Evolutionary conservation across 2,797 vertebrate species (phyloP).

Genomic region (Caiman crocodilus): DNA sequence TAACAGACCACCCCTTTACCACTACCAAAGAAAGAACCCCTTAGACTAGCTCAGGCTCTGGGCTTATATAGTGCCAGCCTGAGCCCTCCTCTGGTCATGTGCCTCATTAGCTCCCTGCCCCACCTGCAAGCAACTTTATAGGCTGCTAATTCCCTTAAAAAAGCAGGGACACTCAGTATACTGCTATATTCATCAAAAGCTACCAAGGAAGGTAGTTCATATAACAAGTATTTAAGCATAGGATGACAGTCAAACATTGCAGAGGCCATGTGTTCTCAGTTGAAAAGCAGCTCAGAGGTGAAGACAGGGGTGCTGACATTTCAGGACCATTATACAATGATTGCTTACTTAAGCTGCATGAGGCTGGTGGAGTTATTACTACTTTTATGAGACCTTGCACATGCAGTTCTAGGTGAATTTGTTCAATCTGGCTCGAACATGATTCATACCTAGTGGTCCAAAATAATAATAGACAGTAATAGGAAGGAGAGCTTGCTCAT

Average conservation of each 20-base stretch:
- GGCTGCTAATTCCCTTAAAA: too few species aligned
- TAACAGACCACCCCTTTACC: too few species aligned
- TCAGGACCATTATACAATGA: background rate
- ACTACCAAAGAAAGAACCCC: too few species aligned
- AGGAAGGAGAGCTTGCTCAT: background rate
- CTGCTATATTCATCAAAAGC: background rate
- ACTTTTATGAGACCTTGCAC: conserved; percentile 41
- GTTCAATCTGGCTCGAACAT: conserved; percentile 45
- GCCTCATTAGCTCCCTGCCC: too few species aligned
- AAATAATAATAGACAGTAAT: conserved; percentile 51
- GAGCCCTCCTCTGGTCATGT: too few species aligned
- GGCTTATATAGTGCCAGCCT: too few species aligned
- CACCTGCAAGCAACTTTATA: too few species aligned
- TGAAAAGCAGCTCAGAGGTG: background rate
- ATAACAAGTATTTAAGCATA: accelerated
- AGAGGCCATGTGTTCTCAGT: background rate
- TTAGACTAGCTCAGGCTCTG: too few species aligned
- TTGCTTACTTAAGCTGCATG: background rate
- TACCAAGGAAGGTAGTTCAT: background rate
- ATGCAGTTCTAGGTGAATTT: conserved; percentile 9
- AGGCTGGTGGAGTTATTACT: background rate
- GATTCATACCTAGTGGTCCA: conserved; percentile 45
- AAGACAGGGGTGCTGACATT: background rate
- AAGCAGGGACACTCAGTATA: too few species aligned
- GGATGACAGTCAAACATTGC: background rate